A percentile compares a stretch with the other conserved stretches of the same genome.
Evolutionary conservation across 2,113 vertebrate genomes (phyloP).

Genomic region (Macrotus californicus): DNA sequence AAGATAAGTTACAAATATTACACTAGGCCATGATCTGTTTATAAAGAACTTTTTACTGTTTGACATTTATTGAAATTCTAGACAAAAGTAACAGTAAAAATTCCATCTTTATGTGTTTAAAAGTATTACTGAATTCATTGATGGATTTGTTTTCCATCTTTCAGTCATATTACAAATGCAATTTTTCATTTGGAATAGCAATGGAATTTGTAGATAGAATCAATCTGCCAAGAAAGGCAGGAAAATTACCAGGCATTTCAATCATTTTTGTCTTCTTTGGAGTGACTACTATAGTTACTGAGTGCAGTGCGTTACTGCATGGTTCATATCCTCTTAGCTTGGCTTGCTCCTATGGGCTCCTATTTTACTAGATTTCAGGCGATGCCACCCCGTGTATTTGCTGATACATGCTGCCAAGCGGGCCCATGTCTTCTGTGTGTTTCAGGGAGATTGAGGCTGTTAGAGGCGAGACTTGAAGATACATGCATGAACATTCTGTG

Average conservation of each 20-base stretch:
- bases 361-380: background rate
- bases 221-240: background rate
- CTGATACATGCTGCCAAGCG: background rate
- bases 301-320: background rate
- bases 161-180: background rate
- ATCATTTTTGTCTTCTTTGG: background rate
- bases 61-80: background rate
- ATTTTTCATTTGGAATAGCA: background rate
- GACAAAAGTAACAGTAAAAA: background rate
- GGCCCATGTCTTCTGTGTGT: background rate
- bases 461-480: background rate
- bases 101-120: background rate
- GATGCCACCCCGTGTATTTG: background rate
- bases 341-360: background rate
- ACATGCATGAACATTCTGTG: background rate
- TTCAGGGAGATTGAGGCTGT: background rate
- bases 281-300: background rate
- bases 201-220: background rate
- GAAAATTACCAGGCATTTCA: background rate
- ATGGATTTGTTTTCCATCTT: background rate
- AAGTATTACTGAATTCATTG: background rate
- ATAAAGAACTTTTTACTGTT: background rate
- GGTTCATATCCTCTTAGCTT: background rate
- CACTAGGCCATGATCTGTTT: background rate
- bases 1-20: background rate